Evolutionary conservation across 2,888 invertebrate genomes (phyloP), one percentile per base, ranked within the genome.

Genomic region (Chrysolina americana): DNA sequence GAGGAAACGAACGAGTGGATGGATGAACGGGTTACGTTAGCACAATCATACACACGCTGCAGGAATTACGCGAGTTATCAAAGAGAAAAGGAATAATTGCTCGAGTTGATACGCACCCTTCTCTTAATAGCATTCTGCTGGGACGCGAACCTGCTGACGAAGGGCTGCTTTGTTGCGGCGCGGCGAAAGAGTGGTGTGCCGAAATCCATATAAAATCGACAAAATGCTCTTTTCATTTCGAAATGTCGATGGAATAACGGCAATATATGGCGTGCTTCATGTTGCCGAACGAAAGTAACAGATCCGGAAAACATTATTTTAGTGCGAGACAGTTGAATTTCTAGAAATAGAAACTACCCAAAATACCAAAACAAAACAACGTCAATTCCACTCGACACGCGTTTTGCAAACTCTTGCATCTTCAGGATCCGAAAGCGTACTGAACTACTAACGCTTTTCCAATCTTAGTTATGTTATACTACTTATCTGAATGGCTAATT

Each of bases 61-160:
- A 68, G 70, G 69, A 71, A 70, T 75, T 75, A 65, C 63, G 68
- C 71, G 76, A 64, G 68, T 75, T 76, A 75, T 75, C 76, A 75
- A 73, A 75, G 75, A 78, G 70, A 76, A 77, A 78, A 79, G 77
- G 80, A 79, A 79, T 81, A 80, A 81, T 79, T 78, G 78, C 76
- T 77, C 70, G 73, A 78, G 76, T 80, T 78, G 76, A 76, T 76
- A 76, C 76, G 79, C 79, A 74, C 75, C 74, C 74, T 62, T 72
- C 70, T 68, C 69, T 71, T 72, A 72, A 75, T 75, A 50, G 66
- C 50, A 50, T 66, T 66, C 50, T 66, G 28, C 66, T 13, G 66
- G 17, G 66, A 21, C n/a, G 50, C 11, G 36, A 66, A 66, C 66
- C 66, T 66, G 66, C 66, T 66, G 66, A 66, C 66, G 48, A 66